These are phyloP conservation scores for Cheumatopsyche charites DNA, from an alignment of 1,140 invertebrate species.

Conservation along the genomic window DNA sequence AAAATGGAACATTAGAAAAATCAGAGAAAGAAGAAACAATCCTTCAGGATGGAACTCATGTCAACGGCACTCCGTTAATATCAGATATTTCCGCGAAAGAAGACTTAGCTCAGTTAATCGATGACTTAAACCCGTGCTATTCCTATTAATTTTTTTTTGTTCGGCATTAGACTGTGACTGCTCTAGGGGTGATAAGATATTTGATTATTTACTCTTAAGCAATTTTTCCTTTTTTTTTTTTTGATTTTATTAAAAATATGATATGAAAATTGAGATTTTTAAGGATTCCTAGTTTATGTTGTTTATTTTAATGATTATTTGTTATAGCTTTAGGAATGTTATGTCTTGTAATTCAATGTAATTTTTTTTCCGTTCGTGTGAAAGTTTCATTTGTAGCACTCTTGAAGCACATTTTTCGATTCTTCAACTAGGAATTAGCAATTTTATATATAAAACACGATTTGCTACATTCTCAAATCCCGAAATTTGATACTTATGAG, in stretches of 20 bases:
- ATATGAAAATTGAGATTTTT: constrained; percentile 32
- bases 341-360: constrained; percentile 45
- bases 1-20: constrained; percentile 38
- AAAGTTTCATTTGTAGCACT: constrained; percentile 44
- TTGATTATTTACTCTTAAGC: constrained; percentile 27
- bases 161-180: constrained; percentile 45
- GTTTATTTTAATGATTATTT: constrained; percentile 46
- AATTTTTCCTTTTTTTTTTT: constrained; percentile 29
- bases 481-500: constrained; percentile 19
- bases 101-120: constrained; percentile 52
- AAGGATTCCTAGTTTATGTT: constrained; percentile 42
- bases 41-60: constrained; percentile 44
- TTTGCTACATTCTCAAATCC: constrained; percentile 23
- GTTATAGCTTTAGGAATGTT: constrained; percentile 49
- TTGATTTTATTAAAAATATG: constrained; percentile 20
- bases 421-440: constrained; percentile 28
- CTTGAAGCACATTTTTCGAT: constrained; percentile 41
- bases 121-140: constrained; percentile 49
- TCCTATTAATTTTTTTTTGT: constrained; percentile 57
- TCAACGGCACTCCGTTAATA: constrained; percentile 50
- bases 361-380: constrained; percentile 46
- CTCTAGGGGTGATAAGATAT: constrained; percentile 32
- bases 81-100: constrained; percentile 53
- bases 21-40: constrained; percentile 46
- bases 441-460: constrained; percentile 1